A percentile compares a stretch with the other conserved stretches of the same genome.
Conservation (phyloP, 2,113 vertebrate species). For the Tympanuchus pallidicinctus region DNA sequence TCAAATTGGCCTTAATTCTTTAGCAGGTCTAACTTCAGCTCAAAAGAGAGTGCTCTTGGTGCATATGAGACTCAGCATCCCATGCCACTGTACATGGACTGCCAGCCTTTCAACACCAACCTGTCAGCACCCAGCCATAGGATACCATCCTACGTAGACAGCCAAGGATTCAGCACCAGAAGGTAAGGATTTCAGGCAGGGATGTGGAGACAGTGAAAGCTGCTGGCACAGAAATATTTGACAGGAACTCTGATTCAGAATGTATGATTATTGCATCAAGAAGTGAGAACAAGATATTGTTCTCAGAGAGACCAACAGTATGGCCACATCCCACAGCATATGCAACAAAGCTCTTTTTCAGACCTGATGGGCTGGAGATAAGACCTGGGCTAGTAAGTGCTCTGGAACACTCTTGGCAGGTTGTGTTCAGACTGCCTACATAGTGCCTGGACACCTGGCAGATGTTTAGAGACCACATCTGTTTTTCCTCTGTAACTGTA, state of each 20-base stretch:
- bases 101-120: neutral
- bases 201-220: neutral
- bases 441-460: neutral
- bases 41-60: neutral
- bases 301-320: neutral
- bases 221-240: neutral
- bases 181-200: neutral
- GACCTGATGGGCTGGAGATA: neutral
- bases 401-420: neutral
- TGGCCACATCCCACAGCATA: neutral
- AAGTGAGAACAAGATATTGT: neutral
- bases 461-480: neutral
- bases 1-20: neutral
- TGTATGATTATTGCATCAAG: fast-evolving
- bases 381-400: neutral
- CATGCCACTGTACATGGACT: neutral
- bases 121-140: constrained; percentile 29
- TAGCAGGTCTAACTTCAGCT: constrained; percentile 33
- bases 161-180: constrained; percentile 15
- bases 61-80: neutral
- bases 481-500: neutral
- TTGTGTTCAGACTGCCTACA: neutral
- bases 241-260: neutral
- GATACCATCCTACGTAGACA: constrained; percentile 18
- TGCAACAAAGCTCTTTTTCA: neutral